phyloP scores from a whole-genome alignment of 2,888 invertebrate species.

The Ptychoptera albimana region DNA sequence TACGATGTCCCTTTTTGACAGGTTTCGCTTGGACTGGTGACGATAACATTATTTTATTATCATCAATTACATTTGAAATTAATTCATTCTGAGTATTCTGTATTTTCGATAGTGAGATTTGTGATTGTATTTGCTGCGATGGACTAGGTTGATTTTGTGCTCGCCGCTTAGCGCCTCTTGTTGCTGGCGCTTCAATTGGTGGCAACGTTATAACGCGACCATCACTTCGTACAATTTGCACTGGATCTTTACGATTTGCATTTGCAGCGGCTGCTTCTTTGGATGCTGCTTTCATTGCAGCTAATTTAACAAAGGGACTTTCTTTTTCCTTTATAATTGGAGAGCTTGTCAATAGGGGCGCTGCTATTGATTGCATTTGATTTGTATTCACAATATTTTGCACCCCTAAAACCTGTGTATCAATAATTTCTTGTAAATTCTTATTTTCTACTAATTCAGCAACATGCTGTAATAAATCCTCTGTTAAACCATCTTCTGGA shows the following conservation, averaged over 20 bases:
- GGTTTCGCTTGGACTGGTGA: too few species aligned
- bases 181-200: conserved; percentile 70
- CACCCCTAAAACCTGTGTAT: conserved; percentile 42
- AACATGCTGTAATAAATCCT: conserved; percentile 56
- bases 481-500: conserved; percentile 49
- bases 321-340: background rate
- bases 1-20: too few species aligned
- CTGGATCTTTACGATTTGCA: conserved; percentile 35
- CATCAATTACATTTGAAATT: too few species aligned
- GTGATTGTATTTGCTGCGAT: too few species aligned
- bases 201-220: conserved; percentile 63
- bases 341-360: background rate
- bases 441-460: conserved; percentile 53
- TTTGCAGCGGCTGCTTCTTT: background rate
- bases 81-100: too few species aligned
- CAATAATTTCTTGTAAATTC: conserved; percentile 55
- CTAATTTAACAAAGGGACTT: background rate
- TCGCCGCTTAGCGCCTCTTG: conserved; percentile 53
- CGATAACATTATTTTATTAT: too few species aligned
- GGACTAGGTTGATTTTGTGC: conserved; percentile 27
- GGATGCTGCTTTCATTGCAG: background rate
- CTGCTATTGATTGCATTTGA: background rate
- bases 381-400: conserved; percentile 1
- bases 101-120: too few species aligned
- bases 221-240: conserved; percentile 57